Evolutionary conservation across 1,140 invertebrate species (phyloP), one percentile per base, ranked within the genome.

Genomic region (Eupristina koningsbergeri): DNA sequence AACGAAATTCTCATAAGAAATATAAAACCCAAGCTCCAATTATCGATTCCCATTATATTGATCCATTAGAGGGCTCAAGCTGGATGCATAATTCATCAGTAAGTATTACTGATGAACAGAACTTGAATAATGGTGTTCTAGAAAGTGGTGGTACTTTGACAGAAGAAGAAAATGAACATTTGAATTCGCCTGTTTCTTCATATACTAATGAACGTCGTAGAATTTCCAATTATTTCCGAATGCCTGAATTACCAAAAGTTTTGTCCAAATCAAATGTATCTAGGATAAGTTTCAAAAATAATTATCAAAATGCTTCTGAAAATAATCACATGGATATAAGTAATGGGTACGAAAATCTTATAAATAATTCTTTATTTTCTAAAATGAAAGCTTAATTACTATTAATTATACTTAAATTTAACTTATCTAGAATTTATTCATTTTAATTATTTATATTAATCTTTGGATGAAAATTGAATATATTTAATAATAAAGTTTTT

Each of bases 11-110:
- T 26, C 26, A 22, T 29, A 74, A 74, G 41, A 76, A 26, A 19
- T 7, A 9, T 45, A 71, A 41, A 34, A 74, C 22, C n/a, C 17
- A 15, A 31, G 29, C 73, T 2, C 22, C 47, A 29, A 29, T 19
- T 13, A n/a, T 71, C 22, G 73, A 77, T 13, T 84, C 83, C 31
- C 15, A 75, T 0, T 73, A 84, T 6, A 88, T 91, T 3, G 91
- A 93, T 89, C 91, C 91, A 0, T 34, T 92, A 3, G 91, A 93
- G 85, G 91, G 92, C 5, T 87, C 92, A 9, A 93, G 92, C 50
- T 93, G 91, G 92, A 83, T 89, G 77, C 88, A 89, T 71, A 84
- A 86, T 67, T 78, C 81, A 19, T 81, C 79, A 0, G 22, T 36
- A 29, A 63, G 11, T 0, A 45, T 39, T 3, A 39, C 31, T 0